phyloP scores from a whole-genome alignment of 2,113 vertebrate species.

The Anhinga rufa region DNA sequence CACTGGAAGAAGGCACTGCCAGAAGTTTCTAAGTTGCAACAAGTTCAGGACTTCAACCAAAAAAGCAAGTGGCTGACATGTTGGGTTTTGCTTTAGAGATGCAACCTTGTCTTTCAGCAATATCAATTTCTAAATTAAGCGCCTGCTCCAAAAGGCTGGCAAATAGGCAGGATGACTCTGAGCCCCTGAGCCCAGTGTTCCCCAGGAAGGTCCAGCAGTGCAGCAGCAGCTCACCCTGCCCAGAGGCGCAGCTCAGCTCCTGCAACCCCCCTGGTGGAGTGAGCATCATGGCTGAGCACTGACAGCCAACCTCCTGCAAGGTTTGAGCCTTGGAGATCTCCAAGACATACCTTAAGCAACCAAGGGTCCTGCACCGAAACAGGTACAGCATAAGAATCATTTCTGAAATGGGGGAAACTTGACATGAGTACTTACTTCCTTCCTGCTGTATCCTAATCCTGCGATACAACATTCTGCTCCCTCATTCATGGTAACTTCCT shows the following conservation, averaged over 20 bases:
- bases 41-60: neutral
- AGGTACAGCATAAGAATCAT: neutral
- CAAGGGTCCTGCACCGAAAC: neutral
- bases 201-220: fast-evolving
- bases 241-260: neutral
- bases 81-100: neutral
- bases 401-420: neutral
- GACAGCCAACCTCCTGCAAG: neutral
- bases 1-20: neutral
- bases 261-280: fast-evolving
- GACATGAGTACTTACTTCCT: neutral
- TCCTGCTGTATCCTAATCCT: too few species aligned
- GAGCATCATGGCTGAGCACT: neutral
- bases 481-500: neutral
- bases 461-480: neutral
- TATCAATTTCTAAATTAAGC: neutral
- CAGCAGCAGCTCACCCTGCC: neutral
- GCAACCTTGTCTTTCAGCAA: neutral
- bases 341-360: neutral
- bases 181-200: neutral
- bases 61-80: fast-evolving
- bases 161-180: neutral
- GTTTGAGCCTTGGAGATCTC: neutral
- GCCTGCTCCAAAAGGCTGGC: neutral
- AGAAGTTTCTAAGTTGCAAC: fast-evolving